Evolutionary conservation across 2,113 vertebrate genomes (phyloP), one percentile per base, ranked within the genome.

Genomic region (Zapornia atra): DNA sequence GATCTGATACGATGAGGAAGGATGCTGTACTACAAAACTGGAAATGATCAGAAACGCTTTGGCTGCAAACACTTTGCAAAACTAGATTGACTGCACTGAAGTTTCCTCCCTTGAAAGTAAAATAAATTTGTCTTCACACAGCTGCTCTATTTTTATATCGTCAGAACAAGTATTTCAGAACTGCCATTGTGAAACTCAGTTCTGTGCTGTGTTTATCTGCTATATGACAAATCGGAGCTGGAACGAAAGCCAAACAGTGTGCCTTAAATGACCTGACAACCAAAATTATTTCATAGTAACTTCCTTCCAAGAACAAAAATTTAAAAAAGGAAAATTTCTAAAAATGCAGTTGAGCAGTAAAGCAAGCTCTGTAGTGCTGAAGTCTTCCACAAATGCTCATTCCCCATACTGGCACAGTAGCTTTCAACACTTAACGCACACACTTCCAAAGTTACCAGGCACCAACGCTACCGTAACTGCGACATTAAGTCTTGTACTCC

Each of bases 281-380:
- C 0, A 4, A 80, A 82, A 72, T 80, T 79, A 70, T 96, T 85
- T 89, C 63, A 1, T 89, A 91, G 94, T 71, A 95, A 86, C 53
- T 97, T 94, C 95, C 77, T 96, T 96, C 95, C 94, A 96, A 92
- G 95, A 96, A 95, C 15, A 7, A 57, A 82, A 95, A 92, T 94
- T 76, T 76, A 84, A 97, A 82, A 83, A 86, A 64, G 33, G 63
- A 71, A 86, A 64, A 76, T 28, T 72, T 91, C 93, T 95, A 92
- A 96, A 96, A 94, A 91, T 57, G 86, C 81, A 89, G 16, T 1
- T 85, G 91, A 97, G 81, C 81, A 79, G 77, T 9, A 65, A 94
- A 38, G 63, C 61, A 34, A 84, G 86, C 75, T 85, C 94, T 68
- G 86, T 20, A 25, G 84, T 7, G 57, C 82, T 73, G 71, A 61